Evolutionary conservation across 2,888 invertebrate genomes (phyloP).

Genomic region (Fragum whitleyi): DNA sequence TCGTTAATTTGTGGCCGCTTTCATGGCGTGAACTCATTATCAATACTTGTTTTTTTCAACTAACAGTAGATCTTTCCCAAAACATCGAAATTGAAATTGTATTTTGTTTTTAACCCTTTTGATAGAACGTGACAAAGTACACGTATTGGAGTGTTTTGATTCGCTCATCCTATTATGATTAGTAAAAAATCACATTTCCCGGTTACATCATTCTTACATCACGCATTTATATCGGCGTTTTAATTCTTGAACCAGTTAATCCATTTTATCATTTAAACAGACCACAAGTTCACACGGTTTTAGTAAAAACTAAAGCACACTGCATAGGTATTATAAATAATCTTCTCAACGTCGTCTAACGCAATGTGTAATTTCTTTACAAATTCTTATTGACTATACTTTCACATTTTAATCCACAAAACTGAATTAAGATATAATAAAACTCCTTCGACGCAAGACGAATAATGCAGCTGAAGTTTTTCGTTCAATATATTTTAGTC

Average conservation of each 20-base stretch:
- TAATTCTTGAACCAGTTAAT: neutral
- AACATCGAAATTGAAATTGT: too few species aligned
- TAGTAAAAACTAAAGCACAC: neutral
- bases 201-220: too few species aligned
- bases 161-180: too few species aligned
- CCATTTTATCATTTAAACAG: neutral
- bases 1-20: too few species aligned
- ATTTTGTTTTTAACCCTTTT: too few species aligned
- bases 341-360: neutral
- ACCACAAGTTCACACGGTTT: slow-evolving; percentile 1
- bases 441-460: slow-evolving; percentile 1
- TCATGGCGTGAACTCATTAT: too few species aligned
- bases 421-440: neutral
- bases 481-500: neutral
- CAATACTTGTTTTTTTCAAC: too few species aligned
- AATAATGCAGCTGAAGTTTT: neutral
- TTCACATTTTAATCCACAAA: neutral
- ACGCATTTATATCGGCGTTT: neutral
- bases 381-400: neutral
- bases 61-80: too few species aligned
- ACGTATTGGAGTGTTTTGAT: too few species aligned
- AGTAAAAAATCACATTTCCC: too few species aligned
- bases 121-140: too few species aligned
- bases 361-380: neutral
- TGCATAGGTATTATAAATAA: neutral